Evolutionary conservation across 2,888 invertebrate species (phyloP), one percentile per base, ranked within the genome.

Genomic region (Caenorhabditis angaria): DNA sequence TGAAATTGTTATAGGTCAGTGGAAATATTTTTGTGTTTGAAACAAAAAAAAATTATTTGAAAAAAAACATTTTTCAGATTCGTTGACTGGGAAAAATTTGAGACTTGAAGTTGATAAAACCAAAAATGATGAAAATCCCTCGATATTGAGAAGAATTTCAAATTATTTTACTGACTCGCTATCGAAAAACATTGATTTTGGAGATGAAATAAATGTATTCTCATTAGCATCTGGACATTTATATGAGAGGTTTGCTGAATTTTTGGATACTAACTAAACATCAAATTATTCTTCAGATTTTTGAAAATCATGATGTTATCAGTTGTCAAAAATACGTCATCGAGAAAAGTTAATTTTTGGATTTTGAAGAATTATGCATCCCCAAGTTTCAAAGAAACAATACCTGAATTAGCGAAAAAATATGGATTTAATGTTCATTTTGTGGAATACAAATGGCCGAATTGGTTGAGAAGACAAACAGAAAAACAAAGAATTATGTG

Each of bases 401-500:
- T 99, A 62, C 97, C 97, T 0, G 92, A 93, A 87, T 94, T 97
- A 94, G 94, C 97, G 0, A 92, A 93, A 88, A 93, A 94, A 88
- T 99, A 97, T 89, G 93, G 93, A 1, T 99, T 99, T 90, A 92
- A 95, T 87, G 99, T 95, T 89, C 97, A 97, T 89, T 90, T 99
- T 64, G 95, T 99, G 0, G 95, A 99, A 88, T 99, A 99, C 90
- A 97, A 99, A 89, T 99, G 99, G 99, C 99, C 99, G 10, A 87
- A 97, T 74, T 99, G 99, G 99, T 90, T 99, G 74, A 95, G 97
- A 88, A 94, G 95, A 84, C 99, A 99, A 90, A 94, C 94, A n/a
- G 99, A 99, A 89, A 95, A 99, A 81, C 99, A 99, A 88, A 91
- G 99, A 78, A 95, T 96, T 72, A 99, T 99, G 89, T 99, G 99